phyloP scores from a whole-genome alignment of 1,140 invertebrate genomes.

The Drosophila dunni region DNA sequence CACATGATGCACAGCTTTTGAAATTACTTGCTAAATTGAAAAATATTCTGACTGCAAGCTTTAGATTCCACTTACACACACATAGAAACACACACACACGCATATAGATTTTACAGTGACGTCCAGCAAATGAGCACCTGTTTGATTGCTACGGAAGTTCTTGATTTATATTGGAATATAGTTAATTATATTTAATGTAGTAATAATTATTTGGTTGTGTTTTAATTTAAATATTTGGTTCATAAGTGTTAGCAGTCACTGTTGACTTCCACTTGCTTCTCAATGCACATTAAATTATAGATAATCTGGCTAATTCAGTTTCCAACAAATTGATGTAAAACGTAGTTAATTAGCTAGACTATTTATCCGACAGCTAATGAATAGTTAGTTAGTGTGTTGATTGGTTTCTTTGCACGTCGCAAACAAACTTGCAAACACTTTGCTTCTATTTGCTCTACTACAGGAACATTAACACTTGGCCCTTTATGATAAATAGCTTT shows the following conservation, averaged over 20 bases:
- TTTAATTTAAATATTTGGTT: slow-evolving; percentile 1
- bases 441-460: slow-evolving; percentile 46
- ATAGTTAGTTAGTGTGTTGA: slow-evolving; percentile 20
- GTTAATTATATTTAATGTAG: neutral
- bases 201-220: neutral
- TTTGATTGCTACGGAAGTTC: neutral
- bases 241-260: slow-evolving; percentile 21
- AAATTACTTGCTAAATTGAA: slow-evolving; percentile 13
- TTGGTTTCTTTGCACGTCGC: slow-evolving; percentile 19
- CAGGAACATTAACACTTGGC: slow-evolving; percentile 60
- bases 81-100: neutral
- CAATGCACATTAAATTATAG: slow-evolving; percentile 50
- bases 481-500: slow-evolving; percentile 47
- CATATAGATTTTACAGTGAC: neutral
- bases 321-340: slow-evolving; percentile 2
- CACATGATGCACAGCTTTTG: slow-evolving; percentile 7
- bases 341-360: neutral
- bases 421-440: slow-evolving; percentile 24
- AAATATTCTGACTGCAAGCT: neutral
- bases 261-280: slow-evolving; percentile 35
- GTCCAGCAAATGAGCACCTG: neutral
- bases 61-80: too few relatives aligned
- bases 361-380: slow-evolving; percentile 2
- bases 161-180: neutral
- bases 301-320: slow-evolving; percentile 28